Evolutionary conservation across 2,888 invertebrate species (phyloP).

Genomic region (Lysandra coridon): DNA sequence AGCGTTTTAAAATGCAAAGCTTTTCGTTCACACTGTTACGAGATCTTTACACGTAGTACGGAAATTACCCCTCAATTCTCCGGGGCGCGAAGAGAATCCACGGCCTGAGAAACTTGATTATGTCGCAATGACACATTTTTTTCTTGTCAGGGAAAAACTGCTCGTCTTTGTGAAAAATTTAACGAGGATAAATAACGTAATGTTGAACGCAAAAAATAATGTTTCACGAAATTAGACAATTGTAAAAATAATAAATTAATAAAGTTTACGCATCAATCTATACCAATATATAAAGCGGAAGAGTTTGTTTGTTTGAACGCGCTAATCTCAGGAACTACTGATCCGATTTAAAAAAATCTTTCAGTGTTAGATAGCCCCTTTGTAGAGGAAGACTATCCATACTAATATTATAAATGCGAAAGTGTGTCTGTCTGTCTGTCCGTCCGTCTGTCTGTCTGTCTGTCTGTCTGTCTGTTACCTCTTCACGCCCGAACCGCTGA

Average conservation of each 20-base stretch:
- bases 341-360: no score
- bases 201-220: not conserved
- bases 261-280: no score
- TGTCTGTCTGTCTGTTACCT: no score
- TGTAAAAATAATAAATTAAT: not conserved
- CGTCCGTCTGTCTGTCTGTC: no score
- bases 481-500: no score
- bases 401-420: no score
- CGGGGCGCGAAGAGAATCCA: conserved; percentile 53
- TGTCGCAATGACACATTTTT: conserved; percentile 7
- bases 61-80: conserved; percentile 68
- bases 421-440: no score
- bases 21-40: conserved; percentile 58
- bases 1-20: conserved; percentile 63
- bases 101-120: conserved; percentile 46
- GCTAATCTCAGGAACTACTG: no score
- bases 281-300: no score
- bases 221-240: not conserved
- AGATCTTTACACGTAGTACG: conserved; percentile 56
- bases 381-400: no score
- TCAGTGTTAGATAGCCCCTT: no score
- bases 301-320: no score
- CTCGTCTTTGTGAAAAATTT: not conserved
- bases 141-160: not conserved
- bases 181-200: not conserved